A percentile compares a stretch with the other conserved stretches of the same genome.
Conservation (phyloP, 2,113 vertebrate species). For the Coracopsis vasa region DNA sequence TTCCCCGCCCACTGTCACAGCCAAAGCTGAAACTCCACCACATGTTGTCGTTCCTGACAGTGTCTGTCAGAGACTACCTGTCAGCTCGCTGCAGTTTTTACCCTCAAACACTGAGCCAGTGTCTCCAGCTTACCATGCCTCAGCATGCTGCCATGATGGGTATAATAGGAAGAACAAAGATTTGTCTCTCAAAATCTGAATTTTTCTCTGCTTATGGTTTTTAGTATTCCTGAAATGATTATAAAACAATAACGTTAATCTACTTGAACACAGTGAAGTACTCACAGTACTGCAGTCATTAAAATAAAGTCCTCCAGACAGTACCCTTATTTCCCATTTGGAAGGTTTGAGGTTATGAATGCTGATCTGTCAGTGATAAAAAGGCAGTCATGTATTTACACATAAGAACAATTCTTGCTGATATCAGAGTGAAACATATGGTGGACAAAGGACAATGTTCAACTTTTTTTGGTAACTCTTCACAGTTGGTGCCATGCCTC, state of each 20-base stretch:
- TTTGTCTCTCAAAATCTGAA: background rate
- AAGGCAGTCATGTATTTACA: background rate
- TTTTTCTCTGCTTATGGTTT: background rate
- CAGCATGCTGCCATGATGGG: fast-evolving
- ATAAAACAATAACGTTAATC: background rate
- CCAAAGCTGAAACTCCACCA: fast-evolving
- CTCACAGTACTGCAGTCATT: background rate
- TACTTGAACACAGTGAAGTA: background rate
- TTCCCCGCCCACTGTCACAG: background rate
- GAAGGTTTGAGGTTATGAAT: background rate
- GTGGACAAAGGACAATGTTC: background rate
- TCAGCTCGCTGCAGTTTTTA: background rate
- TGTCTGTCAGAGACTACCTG: background rate
- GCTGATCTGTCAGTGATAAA: background rate
- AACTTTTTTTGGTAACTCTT: background rate
- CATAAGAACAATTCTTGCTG: background rate
- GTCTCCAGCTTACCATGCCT: background rate
- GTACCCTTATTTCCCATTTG: background rate
- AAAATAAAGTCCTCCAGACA: background rate
- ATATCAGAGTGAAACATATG: background rate
- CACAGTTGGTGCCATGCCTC: background rate
- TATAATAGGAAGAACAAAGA: background rate
- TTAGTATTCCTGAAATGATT: background rate
- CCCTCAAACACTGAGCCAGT: background rate
- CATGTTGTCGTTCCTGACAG: background rate